Conservation (phyloP, 2,113 vertebrate species). For the Crotalus viridis region DNA sequence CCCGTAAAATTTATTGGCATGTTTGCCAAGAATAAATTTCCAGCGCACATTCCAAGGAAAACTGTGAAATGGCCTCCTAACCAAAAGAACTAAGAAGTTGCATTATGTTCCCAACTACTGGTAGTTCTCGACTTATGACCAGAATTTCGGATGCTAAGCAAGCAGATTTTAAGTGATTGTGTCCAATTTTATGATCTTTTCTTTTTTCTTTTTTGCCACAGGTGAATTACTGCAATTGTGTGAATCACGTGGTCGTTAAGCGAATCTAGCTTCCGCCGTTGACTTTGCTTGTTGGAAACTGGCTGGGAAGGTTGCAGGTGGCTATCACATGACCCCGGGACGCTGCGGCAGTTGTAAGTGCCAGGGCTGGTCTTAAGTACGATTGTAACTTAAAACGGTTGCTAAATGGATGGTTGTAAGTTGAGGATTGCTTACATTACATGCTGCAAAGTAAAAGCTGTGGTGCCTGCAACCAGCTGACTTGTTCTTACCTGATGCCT, state of each 20-base stretch:
- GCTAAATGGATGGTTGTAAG: background rate
- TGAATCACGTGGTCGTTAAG: background rate
- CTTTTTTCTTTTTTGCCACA: background rate
- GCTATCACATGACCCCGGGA: background rate
- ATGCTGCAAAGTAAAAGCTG: background rate
- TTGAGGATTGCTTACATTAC: background rate
- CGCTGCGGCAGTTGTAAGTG: background rate
- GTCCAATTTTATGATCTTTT: background rate
- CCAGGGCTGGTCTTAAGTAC: background rate
- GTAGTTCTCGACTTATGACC: background rate
- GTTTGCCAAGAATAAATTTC: background rate
- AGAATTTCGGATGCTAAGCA: background rate
- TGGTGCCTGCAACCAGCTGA: background rate
- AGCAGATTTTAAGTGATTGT: background rate
- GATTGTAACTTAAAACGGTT: background rate
- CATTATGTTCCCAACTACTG: background rate
- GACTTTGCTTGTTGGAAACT: background rate
- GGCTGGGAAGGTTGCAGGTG: background rate
- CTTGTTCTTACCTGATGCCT: background rate
- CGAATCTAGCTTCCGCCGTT: background rate
- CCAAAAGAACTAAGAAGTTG: background rate
- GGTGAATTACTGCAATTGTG: background rate
- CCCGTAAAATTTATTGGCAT: background rate
- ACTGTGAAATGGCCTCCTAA: background rate
- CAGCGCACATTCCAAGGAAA: background rate